phyloP scores from a whole-genome alignment of 2,888 invertebrate genomes.

The Athetis lepigone region DNA sequence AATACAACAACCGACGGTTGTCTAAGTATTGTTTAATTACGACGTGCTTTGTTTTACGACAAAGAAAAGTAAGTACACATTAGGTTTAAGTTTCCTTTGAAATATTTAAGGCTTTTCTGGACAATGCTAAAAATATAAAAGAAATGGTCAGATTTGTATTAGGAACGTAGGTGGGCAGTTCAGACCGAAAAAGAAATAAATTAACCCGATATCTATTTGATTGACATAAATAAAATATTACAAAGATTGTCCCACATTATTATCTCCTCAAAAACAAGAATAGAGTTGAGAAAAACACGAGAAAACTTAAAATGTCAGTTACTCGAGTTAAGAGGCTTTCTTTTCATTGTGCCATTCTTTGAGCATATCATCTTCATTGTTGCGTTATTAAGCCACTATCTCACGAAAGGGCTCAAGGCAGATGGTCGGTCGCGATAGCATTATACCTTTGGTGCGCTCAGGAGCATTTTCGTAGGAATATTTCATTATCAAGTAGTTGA shows the following conservation, averaged over 20 bases:
- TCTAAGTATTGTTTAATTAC: slow-evolving; percentile 37
- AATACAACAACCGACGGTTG: slow-evolving; percentile 21
- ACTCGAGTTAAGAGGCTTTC: slow-evolving; percentile 29
- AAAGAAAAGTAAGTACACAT: slow-evolving; percentile 14
- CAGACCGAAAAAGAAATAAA: not conserved
- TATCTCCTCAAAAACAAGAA: slow-evolving; percentile 5
- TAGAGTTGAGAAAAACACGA: slow-evolving; percentile 17
- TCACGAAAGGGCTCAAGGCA: slow-evolving; percentile 32
- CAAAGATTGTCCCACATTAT: slow-evolving; percentile 2
- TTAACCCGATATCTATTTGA: slow-evolving; percentile 9
- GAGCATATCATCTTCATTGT: slow-evolving; percentile 48
- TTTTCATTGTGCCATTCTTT: slow-evolving; percentile 49
- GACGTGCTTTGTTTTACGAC: slow-evolving; percentile 40
- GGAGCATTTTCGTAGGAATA: slow-evolving; percentile 36
- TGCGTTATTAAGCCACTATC: slow-evolving; percentile 51
- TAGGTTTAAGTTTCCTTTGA: slow-evolving; percentile 13
- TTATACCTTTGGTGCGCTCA: slow-evolving; percentile 45
- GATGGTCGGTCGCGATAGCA: slow-evolving; percentile 51
- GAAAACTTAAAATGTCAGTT: slow-evolving; percentile 25
- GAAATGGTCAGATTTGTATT: not conserved
- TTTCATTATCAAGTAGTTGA: slow-evolving; percentile 43
- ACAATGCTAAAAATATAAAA: no score
- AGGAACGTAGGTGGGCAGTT: not conserved
- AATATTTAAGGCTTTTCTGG: not conserved
- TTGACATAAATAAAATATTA: slow-evolving; percentile 25